A percentile compares a stretch with the other conserved stretches of the same genome.
phyloP scores from a whole-genome alignment of 2,888 invertebrate genomes.

The Metopia argyrocephala region DNA sequence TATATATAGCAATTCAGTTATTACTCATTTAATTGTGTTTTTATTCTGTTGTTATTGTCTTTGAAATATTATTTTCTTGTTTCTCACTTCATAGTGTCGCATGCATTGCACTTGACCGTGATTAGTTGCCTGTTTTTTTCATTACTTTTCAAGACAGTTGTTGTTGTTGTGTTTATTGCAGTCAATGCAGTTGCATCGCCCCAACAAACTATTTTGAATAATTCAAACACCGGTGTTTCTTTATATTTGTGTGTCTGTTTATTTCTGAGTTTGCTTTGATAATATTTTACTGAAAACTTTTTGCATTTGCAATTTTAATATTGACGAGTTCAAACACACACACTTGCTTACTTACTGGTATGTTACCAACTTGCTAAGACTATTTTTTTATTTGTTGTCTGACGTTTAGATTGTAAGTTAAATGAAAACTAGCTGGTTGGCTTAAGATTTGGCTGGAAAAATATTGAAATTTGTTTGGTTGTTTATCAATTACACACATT shows the following conservation, averaged over 20 bases:
- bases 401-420: neutral
- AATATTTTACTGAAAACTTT: neutral
- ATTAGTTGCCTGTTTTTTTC: constrained; percentile 41
- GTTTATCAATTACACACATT: constrained; percentile 31
- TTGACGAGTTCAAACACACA: too few species aligned
- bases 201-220: constrained; percentile 32
- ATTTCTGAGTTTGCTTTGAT: neutral
- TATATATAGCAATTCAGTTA: too few species aligned
- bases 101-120: constrained; percentile 65
- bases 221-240: constrained; percentile 24
- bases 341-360: too few species aligned
- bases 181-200: constrained; percentile 42
- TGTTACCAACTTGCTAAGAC: too few species aligned
- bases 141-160: neutral
- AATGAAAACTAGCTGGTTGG: neutral
- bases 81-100: constrained; percentile 42
- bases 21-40: too few species aligned
- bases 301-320: too few species aligned
- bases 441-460: constrained; percentile 9
- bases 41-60: constrained; percentile 3
- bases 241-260: neutral
- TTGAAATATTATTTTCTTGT: constrained; percentile 14
- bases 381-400: neutral
- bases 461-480: constrained; percentile 25
- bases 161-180: neutral